Conservation (phyloP, 2,797 vertebrate species). For the Anisognathus igniventris region DNA sequence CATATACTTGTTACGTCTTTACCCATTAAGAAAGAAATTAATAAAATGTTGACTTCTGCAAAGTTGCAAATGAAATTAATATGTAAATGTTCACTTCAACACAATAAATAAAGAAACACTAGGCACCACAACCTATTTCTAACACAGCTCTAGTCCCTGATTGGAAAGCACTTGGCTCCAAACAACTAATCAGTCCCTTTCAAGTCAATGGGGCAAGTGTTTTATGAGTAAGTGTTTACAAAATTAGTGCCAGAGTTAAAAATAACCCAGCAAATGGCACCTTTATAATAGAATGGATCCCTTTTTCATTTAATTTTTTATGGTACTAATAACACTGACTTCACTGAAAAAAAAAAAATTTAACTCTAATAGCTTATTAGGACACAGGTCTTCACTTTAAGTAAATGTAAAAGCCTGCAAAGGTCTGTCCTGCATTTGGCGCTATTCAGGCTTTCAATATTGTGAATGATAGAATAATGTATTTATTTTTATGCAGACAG, state of each 20-base stretch:
- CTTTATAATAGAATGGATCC: background rate
- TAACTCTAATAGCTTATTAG: background rate
- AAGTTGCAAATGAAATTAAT: background rate
- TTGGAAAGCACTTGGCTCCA: background rate
- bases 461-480: background rate
- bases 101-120: background rate
- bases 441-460: background rate
- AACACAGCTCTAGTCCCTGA: background rate
- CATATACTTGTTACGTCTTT: background rate
- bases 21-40: background rate
- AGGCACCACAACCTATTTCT: background rate
- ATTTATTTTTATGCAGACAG: background rate
- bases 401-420: background rate
- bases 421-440: background rate
- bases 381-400: background rate
- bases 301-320: background rate
- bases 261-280: background rate
- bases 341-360: background rate
- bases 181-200: background rate
- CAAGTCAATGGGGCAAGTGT: background rate
- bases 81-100: background rate
- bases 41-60: background rate
- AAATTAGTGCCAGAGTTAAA: conserved; percentile 3
- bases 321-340: background rate
- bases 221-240: background rate